Evolutionary conservation across 1,140 invertebrate species (phyloP).

Genomic region (Drepana arcuata): DNA sequence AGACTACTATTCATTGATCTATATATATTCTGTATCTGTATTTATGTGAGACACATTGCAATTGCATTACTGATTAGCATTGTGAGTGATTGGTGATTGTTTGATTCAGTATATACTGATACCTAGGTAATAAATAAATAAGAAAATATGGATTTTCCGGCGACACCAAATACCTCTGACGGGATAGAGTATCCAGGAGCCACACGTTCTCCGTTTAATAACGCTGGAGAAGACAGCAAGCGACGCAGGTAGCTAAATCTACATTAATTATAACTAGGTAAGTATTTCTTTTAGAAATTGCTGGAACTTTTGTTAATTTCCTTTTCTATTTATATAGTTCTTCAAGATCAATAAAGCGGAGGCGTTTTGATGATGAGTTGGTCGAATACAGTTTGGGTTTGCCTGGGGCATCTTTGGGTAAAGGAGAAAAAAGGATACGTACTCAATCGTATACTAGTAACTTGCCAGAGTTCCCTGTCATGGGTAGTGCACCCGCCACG

Average conservation of each 20-base stretch:
- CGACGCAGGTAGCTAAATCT: slow-evolving; percentile 38
- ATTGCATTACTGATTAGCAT: too few relatives aligned
- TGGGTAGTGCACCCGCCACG: slow-evolving; percentile 53
- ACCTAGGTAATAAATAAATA: too few relatives aligned
- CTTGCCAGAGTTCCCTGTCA: slow-evolving; percentile 67
- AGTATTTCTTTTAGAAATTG: neutral
- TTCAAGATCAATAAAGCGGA: slow-evolving; percentile 93
- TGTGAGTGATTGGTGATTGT: too few relatives aligned
- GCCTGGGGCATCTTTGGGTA: slow-evolving; percentile 75
- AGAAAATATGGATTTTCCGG: slow-evolving; percentile 46
- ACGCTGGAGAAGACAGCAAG: slow-evolving; percentile 48
- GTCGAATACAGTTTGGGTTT: slow-evolving; percentile 88
- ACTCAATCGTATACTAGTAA: slow-evolving; percentile 74
- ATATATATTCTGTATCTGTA: slow-evolving; percentile 1
- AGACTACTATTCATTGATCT: too few relatives aligned
- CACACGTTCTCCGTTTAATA: slow-evolving; percentile 35
- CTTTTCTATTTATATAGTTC: slow-evolving; percentile 76
- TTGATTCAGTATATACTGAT: too few relatives aligned
- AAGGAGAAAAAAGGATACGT: slow-evolving; percentile 63
- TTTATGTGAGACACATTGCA: too few relatives aligned
- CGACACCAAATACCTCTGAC: slow-evolving; percentile 53
- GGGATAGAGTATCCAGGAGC: slow-evolving; percentile 53
- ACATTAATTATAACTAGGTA: neutral
- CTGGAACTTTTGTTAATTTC: neutral
- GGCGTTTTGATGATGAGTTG: slow-evolving; percentile 97